These are phyloP conservation scores for Diarsia rubi DNA, from an alignment of 2,888 invertebrate species.

Conservation along the genomic window DNA sequence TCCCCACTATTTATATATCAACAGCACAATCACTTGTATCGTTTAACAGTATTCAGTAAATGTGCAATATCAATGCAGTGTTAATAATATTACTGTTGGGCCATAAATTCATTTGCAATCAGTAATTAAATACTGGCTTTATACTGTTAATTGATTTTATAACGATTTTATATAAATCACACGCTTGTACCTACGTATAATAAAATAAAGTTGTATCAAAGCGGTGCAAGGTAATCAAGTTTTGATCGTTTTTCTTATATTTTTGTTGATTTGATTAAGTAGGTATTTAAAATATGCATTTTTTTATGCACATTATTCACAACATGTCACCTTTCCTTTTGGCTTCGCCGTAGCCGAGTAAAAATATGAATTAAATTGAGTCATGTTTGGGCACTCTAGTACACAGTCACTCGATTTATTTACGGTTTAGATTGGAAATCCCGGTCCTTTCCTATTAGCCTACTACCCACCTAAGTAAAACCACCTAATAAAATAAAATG, in stretches of 20 bases:
- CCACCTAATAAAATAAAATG: too few species aligned
- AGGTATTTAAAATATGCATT: too few species aligned
- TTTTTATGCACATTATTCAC: too few species aligned
- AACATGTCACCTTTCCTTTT: too few species aligned
- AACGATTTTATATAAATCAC: slow-evolving; percentile 38
- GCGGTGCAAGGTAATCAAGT: slow-evolving; percentile 3
- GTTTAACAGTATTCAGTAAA: slow-evolving; percentile 13
- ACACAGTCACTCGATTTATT: too few species aligned
- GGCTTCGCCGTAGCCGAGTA: too few species aligned
- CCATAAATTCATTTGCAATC: slow-evolving; percentile 35
- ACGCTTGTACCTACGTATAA: not conserved
- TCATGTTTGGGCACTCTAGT: too few species aligned
- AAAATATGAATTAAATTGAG: too few species aligned
- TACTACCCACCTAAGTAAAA: too few species aligned
- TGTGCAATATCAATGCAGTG: slow-evolving; percentile 35
- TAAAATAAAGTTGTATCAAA: slow-evolving; percentile 28
- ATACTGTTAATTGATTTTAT: slow-evolving; percentile 43
- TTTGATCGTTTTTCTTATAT: slow-evolving; percentile 1
- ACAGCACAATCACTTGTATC: slow-evolving; percentile 22
- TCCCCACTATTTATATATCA: slow-evolving; percentile 13
- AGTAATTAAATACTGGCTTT: slow-evolving; percentile 38
- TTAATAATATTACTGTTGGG: slow-evolving; percentile 18
- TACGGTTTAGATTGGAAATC: too few species aligned
- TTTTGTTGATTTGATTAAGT: not conserved
- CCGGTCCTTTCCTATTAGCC: too few species aligned